Percentiles rank a stretch among this genome's conserved stretches.
phyloP scores from a whole-genome alignment of 2,888 invertebrate genomes.

The Agrilus cyanescens region DNA sequence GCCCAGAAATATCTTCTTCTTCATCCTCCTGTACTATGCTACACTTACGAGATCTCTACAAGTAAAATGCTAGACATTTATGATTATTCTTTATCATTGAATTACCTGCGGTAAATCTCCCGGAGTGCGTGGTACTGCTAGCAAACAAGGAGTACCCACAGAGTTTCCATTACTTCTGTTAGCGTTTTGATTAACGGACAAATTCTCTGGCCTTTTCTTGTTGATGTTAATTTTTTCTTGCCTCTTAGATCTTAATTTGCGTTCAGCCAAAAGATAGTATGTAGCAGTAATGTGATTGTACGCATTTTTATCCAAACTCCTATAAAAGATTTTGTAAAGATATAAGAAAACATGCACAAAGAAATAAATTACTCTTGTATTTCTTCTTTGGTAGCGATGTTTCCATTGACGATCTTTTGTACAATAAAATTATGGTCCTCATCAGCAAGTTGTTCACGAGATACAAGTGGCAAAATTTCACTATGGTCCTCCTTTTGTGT shows the following conservation, averaged over 20 bases:
- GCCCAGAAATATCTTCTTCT: slow-evolving; percentile 68
- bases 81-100: not conserved
- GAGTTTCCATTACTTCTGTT: slow-evolving; percentile 25
- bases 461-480: slow-evolving; percentile 69
- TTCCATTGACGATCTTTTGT: slow-evolving; percentile 92
- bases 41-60: slow-evolving; percentile 67
- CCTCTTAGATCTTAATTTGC: slow-evolving; percentile 71
- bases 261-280: slow-evolving; percentile 90
- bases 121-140: slow-evolving; percentile 54
- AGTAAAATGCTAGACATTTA: slow-evolving; percentile 11
- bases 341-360: slow-evolving; percentile 6
- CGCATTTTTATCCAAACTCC: slow-evolving; percentile 86
- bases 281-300: slow-evolving; percentile 98
- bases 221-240: slow-evolving; percentile 47
- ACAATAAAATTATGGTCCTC: slow-evolving; percentile 86
- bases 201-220: slow-evolving; percentile 31
- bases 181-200: slow-evolving; percentile 29
- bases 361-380: slow-evolving; percentile 63
- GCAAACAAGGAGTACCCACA: slow-evolving; percentile 31
- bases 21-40: slow-evolving; percentile 90
- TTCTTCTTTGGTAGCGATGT: slow-evolving; percentile 87
- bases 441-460: slow-evolving; percentile 79
- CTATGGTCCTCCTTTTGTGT: slow-evolving; percentile 42
- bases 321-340: slow-evolving; percentile 29
- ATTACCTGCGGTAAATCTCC: slow-evolving; percentile 55